A percentile compares a stretch with the other conserved stretches of the same genome.
These are phyloP conservation scores for Forbesichthys agassizii DNA, from an alignment of 2,113 vertebrate species.

Conservation along the genomic window DNA sequence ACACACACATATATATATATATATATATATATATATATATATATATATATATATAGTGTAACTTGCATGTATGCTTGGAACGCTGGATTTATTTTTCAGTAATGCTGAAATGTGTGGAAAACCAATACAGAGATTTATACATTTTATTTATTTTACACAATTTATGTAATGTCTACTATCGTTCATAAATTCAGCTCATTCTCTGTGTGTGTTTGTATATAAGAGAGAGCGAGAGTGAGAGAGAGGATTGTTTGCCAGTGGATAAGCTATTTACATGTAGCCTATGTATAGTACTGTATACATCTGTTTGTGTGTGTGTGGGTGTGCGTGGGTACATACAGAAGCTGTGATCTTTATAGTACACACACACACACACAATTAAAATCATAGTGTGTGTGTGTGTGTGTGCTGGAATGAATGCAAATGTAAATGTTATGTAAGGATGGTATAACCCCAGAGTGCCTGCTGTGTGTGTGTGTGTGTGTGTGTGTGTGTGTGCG, in stretches of 20 bases:
- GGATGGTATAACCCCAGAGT: constrained; percentile 57
- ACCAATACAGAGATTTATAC: background rate
- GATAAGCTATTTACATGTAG: constrained; percentile 10
- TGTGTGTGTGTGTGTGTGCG: constrained; percentile 31
- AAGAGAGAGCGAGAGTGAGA: background rate
- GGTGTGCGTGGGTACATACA: background rate
- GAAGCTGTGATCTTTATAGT: background rate
- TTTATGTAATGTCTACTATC: constrained; percentile 47
- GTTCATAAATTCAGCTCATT: background rate
- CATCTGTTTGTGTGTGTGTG: constrained; percentile 27
- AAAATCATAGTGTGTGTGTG: constrained; percentile 1
- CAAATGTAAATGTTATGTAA: constrained; percentile 65
- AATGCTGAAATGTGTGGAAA: constrained; percentile 15
- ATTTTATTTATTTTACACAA: background rate
- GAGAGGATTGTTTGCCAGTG: background rate
- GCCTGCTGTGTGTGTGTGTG: constrained; percentile 23
- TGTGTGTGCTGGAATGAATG: constrained; percentile 1
- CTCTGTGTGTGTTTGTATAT: constrained; percentile 4
- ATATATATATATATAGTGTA: too few species aligned
- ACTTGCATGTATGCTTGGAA: too few species aligned
- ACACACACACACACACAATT: background rate
- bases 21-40: too few species aligned
- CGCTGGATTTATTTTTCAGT: too few species aligned
- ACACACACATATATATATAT: too few species aligned
- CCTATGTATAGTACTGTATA: constrained; percentile 3